These are phyloP conservation scores for Philopotamus ludificatus DNA, from an alignment of 1,140 invertebrate genomes.

Conservation along the genomic window DNA sequence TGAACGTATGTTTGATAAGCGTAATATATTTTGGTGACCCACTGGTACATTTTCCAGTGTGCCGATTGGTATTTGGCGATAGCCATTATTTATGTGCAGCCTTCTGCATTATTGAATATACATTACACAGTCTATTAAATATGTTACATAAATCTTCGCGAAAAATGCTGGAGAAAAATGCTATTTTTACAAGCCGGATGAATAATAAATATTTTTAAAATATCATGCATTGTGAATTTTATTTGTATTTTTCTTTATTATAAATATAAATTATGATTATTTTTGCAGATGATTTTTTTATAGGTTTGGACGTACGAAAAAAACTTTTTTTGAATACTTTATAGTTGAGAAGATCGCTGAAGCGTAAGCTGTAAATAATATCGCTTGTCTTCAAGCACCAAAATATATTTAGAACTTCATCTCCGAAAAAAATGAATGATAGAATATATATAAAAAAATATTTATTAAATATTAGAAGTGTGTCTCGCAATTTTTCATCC, in stretches of 20 bases:
- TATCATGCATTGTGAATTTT: not conserved
- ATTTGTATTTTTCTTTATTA: not conserved
- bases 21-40: too few relatives aligned
- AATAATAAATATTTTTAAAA: not conserved
- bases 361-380: not conserved
- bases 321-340: not conserved
- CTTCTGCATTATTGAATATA: not conserved
- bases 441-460: not conserved
- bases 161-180: not conserved
- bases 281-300: not conserved
- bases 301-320: not conserved
- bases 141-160: not conserved
- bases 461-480: conserved; percentile 6
- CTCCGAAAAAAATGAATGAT: not conserved
- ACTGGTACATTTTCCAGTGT: not conserved
- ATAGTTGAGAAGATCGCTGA: not conserved
- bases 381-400: not conserved
- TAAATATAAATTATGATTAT: not conserved
- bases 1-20: too few relatives aligned
- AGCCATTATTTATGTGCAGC: not conserved
- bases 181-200: not conserved
- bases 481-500: conserved; percentile 18
- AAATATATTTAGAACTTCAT: not conserved
- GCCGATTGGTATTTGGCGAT: not conserved
- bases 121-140: not conserved